These are phyloP conservation scores for Sturnira hondurensis DNA, from an alignment of 2,113 vertebrate species.

Conservation along the genomic window DNA sequence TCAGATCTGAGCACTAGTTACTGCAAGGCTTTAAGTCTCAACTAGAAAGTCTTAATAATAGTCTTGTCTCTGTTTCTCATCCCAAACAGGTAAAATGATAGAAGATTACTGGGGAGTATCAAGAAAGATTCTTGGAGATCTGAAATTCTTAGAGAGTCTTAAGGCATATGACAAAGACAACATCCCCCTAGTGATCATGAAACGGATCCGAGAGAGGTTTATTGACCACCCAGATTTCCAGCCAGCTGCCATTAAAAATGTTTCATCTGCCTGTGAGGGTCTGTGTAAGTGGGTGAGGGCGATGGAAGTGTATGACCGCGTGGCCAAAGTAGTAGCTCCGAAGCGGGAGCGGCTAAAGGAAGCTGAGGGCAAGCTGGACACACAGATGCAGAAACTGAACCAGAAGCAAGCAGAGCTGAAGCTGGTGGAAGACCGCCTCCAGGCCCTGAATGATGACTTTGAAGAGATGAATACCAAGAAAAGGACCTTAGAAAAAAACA, in stretches of 20 bases:
- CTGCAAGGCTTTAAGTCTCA: neutral
- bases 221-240: conserved; percentile 91
- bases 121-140: conserved; percentile 90
- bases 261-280: conserved; percentile 94
- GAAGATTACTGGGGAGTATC: conserved; percentile 94
- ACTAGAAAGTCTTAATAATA: neutral
- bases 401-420: conserved; percentile 90
- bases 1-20: neutral
- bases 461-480: conserved; percentile 88
- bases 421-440: conserved; percentile 86
- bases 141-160: conserved; percentile 92
- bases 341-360: conserved; percentile 85
- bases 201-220: conserved; percentile 90
- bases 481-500: conserved; percentile 86
- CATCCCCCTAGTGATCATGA: conserved; percentile 85
- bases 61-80: conserved; percentile 52
- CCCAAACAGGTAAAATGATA: conserved; percentile 90
- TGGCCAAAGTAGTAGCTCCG: conserved; percentile 91
- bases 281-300: conserved; percentile 95
- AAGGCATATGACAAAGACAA: conserved; percentile 91
- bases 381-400: conserved; percentile 87
- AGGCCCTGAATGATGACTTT: conserved; percentile 87
- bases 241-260: conserved; percentile 89
- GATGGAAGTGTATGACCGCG: conserved; percentile 92
- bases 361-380: conserved; percentile 82